Evolutionary conservation across 2,797 vertebrate genomes (phyloP).

Genomic region (Synaphobranchus kaupii): DNA sequence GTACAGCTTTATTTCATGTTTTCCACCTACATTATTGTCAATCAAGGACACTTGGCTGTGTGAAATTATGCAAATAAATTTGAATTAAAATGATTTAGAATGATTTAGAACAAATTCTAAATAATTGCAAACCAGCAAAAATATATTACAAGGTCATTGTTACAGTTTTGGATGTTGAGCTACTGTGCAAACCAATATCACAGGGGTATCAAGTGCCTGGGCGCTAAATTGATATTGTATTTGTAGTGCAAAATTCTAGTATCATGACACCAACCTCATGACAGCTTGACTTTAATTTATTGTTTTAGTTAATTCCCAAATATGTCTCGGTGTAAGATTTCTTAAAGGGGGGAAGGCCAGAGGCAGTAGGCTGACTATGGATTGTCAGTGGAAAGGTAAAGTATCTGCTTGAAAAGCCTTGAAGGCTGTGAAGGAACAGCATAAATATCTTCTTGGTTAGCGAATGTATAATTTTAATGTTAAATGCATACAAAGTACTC

Average conservation of each 20-base stretch:
- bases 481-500: not conserved
- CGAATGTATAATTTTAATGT: not conserved
- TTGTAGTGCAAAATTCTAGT: not conserved
- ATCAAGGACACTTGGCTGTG: too few species aligned
- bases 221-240: not conserved
- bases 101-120: too few species aligned
- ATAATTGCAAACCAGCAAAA: too few species aligned
- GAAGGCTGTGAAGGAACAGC: too few species aligned
- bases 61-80: too few species aligned
- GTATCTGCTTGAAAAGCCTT: not conserved
- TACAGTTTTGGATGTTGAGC: too few species aligned
- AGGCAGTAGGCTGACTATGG: not conserved
- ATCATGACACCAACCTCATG: not conserved
- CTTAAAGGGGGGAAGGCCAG: not conserved
- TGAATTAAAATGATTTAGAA: too few species aligned
- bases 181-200: too few species aligned
- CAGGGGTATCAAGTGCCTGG: not conserved
- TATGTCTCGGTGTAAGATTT: not conserved
- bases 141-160: too few species aligned
- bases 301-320: not conserved
- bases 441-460: not conserved
- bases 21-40: not conserved
- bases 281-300: not conserved
- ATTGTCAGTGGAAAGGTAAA: too few species aligned
- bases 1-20: not conserved